phyloP scores from a whole-genome alignment of 1,140 invertebrate genomes.

The Brachionus rubens region DNA sequence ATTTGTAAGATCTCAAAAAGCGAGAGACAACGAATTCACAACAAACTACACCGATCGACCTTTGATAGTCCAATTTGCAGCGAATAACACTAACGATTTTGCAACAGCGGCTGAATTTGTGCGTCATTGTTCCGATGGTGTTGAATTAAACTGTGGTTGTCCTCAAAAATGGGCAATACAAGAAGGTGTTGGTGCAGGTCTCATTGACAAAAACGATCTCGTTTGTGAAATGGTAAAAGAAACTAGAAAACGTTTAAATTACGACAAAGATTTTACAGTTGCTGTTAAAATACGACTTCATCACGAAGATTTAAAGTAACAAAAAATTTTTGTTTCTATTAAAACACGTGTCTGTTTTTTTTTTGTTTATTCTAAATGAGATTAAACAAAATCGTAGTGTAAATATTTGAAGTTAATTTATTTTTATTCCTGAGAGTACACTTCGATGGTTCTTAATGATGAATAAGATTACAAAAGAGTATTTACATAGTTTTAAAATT shows the following conservation, averaged over 20 bases:
- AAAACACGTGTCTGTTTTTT: neutral
- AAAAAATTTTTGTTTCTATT: neutral
- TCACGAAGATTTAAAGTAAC: slow-evolving; percentile 62
- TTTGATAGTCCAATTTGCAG: slow-evolving; percentile 88
- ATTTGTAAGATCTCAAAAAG: slow-evolving; percentile 81
- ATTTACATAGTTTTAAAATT: neutral
- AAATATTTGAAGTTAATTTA: neutral
- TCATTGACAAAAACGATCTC: slow-evolving; percentile 77
- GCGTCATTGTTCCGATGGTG: slow-evolving; percentile 76
- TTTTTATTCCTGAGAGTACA: neutral
- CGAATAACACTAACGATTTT: slow-evolving; percentile 78
- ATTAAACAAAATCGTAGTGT: neutral
- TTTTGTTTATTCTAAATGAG: slow-evolving; percentile 26
- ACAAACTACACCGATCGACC: slow-evolving; percentile 75
- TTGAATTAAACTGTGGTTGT: slow-evolving; percentile 94
- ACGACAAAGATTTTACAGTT: slow-evolving; percentile 71
- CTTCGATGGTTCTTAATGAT: neutral
- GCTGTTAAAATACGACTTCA: slow-evolving; percentile 85
- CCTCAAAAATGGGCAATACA: slow-evolving; percentile 90
- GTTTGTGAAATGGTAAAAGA: slow-evolving; percentile 75
- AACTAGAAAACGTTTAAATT: slow-evolving; percentile 57
- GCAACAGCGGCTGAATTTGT: slow-evolving; percentile 77
- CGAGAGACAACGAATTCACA: slow-evolving; percentile 80
- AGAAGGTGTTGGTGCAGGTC: slow-evolving; percentile 80
- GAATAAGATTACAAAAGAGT: neutral